Conservation (phyloP, 2,113 vertebrate species). For the Nothobranchius kuhntae region DNA sequence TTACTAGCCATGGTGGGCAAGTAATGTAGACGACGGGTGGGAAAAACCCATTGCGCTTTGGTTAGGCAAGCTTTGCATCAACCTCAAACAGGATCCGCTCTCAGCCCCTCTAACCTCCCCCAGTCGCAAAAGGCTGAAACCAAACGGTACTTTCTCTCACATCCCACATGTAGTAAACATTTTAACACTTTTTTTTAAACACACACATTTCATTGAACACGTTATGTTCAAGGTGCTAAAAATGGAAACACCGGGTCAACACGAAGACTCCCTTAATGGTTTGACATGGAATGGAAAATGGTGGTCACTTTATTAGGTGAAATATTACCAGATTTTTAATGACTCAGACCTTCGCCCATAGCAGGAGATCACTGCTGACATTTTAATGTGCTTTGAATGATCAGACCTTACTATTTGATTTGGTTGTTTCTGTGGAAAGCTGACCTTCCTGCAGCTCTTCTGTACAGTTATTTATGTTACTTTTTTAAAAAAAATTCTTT, state of each 20-base stretch:
- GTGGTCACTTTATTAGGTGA: not conserved
- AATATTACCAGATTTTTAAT: not conserved
- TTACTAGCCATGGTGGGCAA: conserved; percentile 1
- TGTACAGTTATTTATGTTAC: too few species aligned
- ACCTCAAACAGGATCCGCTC: conserved; percentile 25
- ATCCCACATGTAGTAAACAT: conserved; percentile 23
- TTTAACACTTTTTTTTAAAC: not conserved
- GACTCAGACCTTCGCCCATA: conserved; percentile 3
- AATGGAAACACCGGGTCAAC: conserved; percentile 43
- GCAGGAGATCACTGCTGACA: not conserved
- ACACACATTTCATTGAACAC: not conserved
- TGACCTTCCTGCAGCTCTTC: too few species aligned
- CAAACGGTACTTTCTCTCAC: conserved; percentile 48
- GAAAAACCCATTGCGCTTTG: conserved; percentile 54
- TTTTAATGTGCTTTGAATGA: not conserved
- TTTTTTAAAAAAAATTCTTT: too few species aligned
- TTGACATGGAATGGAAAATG: conserved; percentile 18
- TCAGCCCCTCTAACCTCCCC: conserved; percentile 26
- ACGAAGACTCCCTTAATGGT: conserved; percentile 7
- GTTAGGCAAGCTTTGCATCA: conserved; percentile 15
- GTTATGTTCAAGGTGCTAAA: not conserved
- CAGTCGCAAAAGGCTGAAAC: not conserved
- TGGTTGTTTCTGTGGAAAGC: not conserved
- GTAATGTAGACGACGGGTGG: conserved; percentile 6
- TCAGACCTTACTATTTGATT: too few species aligned